phyloP scores from a whole-genome alignment of 1,140 invertebrate genomes.

The Belonocnema kinseyi region DNA sequence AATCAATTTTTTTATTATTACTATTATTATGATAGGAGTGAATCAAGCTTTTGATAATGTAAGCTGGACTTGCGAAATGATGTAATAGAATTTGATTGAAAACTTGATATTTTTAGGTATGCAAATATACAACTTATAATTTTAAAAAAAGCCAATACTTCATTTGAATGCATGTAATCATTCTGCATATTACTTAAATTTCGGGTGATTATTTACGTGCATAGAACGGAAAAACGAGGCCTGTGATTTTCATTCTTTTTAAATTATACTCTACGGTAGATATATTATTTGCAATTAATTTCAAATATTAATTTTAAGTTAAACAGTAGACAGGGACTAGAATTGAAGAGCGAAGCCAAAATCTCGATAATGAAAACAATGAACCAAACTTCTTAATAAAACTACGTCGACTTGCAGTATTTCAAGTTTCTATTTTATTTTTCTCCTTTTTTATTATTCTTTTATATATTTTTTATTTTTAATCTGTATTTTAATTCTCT shows the following conservation, averaged over 20 bases:
- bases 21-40: not conserved
- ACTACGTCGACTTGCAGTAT: not conserved
- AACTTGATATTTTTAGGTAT: not conserved
- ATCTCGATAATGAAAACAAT: not conserved
- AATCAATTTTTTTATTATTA: slow-evolving; percentile 15
- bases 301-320: not conserved
- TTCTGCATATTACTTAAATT: slow-evolving; percentile 15
- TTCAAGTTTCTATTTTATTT: slow-evolving; percentile 13
- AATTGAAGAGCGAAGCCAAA: not conserved
- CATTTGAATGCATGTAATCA: slow-evolving; percentile 8
- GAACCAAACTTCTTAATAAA: slow-evolving; percentile 22
- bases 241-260: slow-evolving; percentile 15
- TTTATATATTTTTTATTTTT: no score
- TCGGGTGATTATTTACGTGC: not conserved
- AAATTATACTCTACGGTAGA: not conserved
- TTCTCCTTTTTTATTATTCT: not conserved
- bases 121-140: slow-evolving; percentile 8
- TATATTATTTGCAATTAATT: not conserved
- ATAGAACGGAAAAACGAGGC: not conserved
- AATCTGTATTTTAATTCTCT: no score
- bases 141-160: not conserved
- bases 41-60: not conserved
- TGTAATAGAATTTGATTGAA: slow-evolving; percentile 4
- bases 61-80: slow-evolving; percentile 28
- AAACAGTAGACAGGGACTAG: not conserved